Evolutionary conservation across 1,140 invertebrate genomes (phyloP).

Genomic region (Oedothorax gibbosus): DNA sequence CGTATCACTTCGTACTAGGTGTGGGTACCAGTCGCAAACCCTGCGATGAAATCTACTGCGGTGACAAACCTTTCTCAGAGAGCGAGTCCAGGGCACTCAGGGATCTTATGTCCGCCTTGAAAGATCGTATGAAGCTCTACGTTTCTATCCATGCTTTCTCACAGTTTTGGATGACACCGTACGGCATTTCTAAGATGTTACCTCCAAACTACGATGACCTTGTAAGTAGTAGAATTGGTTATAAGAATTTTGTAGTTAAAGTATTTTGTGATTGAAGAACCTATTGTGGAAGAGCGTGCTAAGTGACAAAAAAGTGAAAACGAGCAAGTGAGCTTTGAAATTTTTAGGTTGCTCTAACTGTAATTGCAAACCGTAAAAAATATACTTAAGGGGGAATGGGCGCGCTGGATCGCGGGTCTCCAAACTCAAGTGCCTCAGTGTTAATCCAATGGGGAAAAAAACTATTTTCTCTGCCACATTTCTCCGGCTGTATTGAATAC

Average conservation of each 20-base stretch:
- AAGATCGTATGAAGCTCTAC: slow-evolving; percentile 57
- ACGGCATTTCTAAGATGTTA: slow-evolving; percentile 75
- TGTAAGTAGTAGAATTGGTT: slow-evolving; percentile 62
- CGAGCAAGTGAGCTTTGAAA: too few species aligned
- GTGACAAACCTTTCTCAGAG: slow-evolving; percentile 58
- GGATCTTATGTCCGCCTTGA: slow-evolving; percentile 24
- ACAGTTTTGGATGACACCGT: slow-evolving; percentile 74
- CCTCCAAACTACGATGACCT: slow-evolving; percentile 70
- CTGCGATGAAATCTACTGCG: slow-evolving; percentile 56
- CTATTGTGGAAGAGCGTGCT: neutral
- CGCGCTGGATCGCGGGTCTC: too few species aligned
- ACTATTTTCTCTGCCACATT: too few species aligned
- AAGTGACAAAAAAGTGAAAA: too few species aligned
- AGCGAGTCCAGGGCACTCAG: slow-evolving; percentile 40
- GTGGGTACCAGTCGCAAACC: slow-evolving; percentile 51
- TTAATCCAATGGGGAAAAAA: too few species aligned
- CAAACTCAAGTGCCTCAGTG: too few species aligned
- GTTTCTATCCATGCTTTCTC: slow-evolving; percentile 63
- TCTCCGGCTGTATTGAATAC: too few species aligned
- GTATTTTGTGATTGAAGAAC: neutral
- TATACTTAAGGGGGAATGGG: too few species aligned
- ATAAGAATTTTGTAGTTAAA: too few species aligned
- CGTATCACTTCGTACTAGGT: slow-evolving; percentile 8
- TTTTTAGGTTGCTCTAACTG: too few species aligned
- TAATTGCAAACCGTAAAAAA: too few species aligned